Base-by-base conservation (phyloP, 2,113 vertebrate species). In the Oncorhynchus keta region DNA sequence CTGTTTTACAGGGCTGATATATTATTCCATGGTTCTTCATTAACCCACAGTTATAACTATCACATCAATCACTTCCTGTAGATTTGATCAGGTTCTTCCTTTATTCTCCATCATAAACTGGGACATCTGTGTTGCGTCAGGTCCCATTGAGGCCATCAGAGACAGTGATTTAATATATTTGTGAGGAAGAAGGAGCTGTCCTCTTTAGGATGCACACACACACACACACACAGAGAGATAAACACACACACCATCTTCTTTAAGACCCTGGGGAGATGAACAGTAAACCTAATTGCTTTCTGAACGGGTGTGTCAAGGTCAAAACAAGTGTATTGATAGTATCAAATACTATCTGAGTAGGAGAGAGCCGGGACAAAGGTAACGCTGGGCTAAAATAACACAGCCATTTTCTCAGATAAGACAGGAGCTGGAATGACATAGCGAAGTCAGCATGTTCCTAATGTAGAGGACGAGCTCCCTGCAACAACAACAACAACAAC, bases 71-170 rank as follows among this genome's bases (percentile, higher is more conserved):
- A 74, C n/a, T 76, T 39, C 59, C 59, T 20, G 51, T 22, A 62
- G 65, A 64, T 72, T 1, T 64, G 55, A 28, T 32, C 67, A 72
- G 79, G 9, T 80, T 39, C 1, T 8, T 39, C 7, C 35, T 39
- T 8, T 9, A 2, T 39, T 39, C 35, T 39, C 76, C 76, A 73
- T 76, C 20, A 65, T 70, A 76, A 80, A 79, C 75, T 20, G 68
- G 74, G 79, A 80, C 77, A 73, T 70, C 26, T 82, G 83, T 80
- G 81, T 80, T 77, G 51, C 28, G 49, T 65, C 75, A 59, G 77
- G 59, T 76, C 68, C 76, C 74, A 65, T 24, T 67, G 77, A 62
- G 74, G 32, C 68, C 64, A 68, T 70, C 45, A 76, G 73, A 26
- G 72, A 48, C 65, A 32, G 51, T 24, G 75, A 70, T 69, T 59